Conservation (phyloP, 2,113 vertebrate species). For the Micronycteris hirsuta region DNA sequence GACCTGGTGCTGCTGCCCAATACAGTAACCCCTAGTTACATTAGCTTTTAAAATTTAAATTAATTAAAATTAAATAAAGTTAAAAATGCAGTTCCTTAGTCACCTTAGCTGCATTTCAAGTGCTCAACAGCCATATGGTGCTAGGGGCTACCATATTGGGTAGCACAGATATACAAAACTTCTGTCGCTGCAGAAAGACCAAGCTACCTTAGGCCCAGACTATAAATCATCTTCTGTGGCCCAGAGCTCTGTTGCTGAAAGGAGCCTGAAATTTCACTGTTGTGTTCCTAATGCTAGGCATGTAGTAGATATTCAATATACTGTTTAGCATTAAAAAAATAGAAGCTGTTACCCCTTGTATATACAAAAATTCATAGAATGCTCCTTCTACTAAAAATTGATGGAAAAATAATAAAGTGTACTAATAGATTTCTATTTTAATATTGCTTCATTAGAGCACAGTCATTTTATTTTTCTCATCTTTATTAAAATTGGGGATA, state of each 20-base stretch:
- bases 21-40: background rate
- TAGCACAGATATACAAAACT: too few species aligned
- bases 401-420: background rate
- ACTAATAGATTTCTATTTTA: background rate
- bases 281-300: background rate
- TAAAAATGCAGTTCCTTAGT: background rate
- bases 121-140: background rate
- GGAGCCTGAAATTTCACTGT: background rate
- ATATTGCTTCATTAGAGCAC: background rate
- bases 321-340: background rate
- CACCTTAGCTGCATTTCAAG: background rate
- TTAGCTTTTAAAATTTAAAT: background rate
- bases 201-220: background rate
- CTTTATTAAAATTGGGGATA: background rate
- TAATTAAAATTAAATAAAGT: background rate
- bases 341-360: background rate
- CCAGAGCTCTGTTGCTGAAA: background rate
- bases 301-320: background rate
- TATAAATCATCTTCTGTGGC: background rate
- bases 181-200: background rate
- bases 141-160: background rate
- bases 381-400: background rate
- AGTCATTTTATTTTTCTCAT: slow-evolving; percentile 16
- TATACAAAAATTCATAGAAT: background rate
- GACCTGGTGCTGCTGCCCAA: background rate